A percentile compares a stretch with the other conserved stretches of the same genome.
Evolutionary conservation across 2,113 vertebrate species (phyloP).

Genomic region (Ia io): DNA sequence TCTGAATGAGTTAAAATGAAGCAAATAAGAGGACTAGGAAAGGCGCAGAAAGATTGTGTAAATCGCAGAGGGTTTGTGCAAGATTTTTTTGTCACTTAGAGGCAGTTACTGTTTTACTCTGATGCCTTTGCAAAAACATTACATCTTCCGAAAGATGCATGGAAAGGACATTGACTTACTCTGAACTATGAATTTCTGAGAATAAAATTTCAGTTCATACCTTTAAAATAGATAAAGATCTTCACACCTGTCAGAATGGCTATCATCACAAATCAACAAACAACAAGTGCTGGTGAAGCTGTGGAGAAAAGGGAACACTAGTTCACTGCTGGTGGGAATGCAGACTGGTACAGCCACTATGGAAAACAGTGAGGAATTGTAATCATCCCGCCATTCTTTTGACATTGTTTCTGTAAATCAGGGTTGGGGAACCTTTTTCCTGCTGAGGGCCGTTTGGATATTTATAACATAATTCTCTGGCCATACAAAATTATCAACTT

Average conservation of each 20-base stretch:
- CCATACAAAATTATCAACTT: too few species aligned
- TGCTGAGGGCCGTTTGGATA: too few species aligned
- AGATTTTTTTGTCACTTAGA: not conserved
- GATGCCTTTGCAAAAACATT: not conserved
- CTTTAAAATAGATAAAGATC: not conserved
- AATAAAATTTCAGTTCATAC: not conserved
- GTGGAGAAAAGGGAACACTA: too few species aligned
- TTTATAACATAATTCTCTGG: too few species aligned
- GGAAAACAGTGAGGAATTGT: not conserved
- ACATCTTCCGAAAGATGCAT: not conserved
- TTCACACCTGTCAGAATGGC: too few species aligned
- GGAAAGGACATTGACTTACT: not conserved
- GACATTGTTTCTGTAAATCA: not conserved
- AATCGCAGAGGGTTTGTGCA: not conserved
- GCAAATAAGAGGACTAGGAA: not conserved
- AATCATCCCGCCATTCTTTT: not conserved
- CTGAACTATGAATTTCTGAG: not conserved
- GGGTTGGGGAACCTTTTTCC: too few species aligned
- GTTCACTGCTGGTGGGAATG: too few species aligned
- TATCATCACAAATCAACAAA: too few species aligned
- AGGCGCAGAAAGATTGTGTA: not conserved
- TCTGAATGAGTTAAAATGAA: not conserved
- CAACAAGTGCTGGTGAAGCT: too few species aligned
- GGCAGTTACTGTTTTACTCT: not conserved
- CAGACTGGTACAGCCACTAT: too few species aligned